Conservation (phyloP, 1,140 invertebrate genomes). For the Drosophila kurseongensis region DNA sequence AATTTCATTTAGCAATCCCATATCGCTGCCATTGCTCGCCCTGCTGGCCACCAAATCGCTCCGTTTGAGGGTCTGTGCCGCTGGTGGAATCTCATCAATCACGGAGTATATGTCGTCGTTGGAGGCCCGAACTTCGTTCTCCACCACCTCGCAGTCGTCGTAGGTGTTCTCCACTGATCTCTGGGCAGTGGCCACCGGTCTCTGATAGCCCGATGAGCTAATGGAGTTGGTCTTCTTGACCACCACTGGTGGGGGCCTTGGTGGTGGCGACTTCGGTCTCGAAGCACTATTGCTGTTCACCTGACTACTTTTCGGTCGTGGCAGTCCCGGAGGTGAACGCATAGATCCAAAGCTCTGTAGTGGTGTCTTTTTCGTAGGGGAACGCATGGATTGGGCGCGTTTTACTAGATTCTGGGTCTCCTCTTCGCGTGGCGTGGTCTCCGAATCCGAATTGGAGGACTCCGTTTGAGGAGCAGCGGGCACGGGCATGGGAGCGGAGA, state of each 20-base stretch:
- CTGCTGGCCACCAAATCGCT: conserved; percentile 75
- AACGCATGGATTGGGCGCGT: conserved; percentile 91
- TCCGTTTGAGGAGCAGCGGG: conserved; percentile 53
- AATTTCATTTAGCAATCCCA: conserved; percentile 92
- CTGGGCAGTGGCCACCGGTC: conserved; percentile 85
- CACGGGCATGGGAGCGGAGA: conserved; percentile 90
- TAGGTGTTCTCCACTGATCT: conserved; percentile 86
- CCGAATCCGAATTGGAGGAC: conserved; percentile 81
- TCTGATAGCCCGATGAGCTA: conserved; percentile 73
- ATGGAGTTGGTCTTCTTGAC: conserved; percentile 83
- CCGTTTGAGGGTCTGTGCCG: conserved; percentile 77
- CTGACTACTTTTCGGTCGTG: conserved; percentile 88
- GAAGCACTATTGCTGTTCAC: conserved; percentile 84
- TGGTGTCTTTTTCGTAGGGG: conserved; percentile 85
- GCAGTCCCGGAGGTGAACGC: conserved; percentile 87
- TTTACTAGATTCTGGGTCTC: conserved; percentile 85
- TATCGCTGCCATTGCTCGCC: conserved; percentile 85
- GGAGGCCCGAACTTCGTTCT: conserved; percentile 84
- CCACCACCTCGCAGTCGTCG: conserved; percentile 91
- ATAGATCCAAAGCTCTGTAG: conserved; percentile 93
- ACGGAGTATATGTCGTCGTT: conserved; percentile 93
- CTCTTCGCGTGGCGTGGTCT: conserved; percentile 73
- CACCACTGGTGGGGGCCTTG: conserved; percentile 85
- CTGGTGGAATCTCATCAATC: conserved; percentile 89
- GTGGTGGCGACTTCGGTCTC: conserved; percentile 88